Percentiles rank a stretch among this genome's conserved stretches.
phyloP scores from a whole-genome alignment of 2,113 vertebrate species.

The Callocephalon fimbriatum region DNA sequence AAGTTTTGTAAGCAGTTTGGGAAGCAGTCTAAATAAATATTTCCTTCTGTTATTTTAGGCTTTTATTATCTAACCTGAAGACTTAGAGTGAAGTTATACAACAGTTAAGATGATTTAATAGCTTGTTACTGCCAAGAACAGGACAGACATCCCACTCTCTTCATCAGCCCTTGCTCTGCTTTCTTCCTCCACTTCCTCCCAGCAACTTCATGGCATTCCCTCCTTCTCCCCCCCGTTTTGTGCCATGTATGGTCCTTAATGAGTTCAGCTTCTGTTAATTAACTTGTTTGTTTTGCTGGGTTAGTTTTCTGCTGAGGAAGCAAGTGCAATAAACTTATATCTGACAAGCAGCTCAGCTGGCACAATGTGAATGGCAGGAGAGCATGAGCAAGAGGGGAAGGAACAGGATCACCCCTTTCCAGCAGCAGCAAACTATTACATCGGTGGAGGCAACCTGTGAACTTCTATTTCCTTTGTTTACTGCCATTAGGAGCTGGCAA shows the following conservation, averaged over 20 bases:
- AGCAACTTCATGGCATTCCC: not conserved
- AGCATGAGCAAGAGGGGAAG: not conserved
- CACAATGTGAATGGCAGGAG: not conserved
- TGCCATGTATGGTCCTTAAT: not conserved
- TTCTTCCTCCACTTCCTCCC: constrained; percentile 21
- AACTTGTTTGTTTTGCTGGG: constrained; percentile 11
- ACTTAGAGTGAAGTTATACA: constrained; percentile 52
- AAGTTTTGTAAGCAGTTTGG: not conserved
- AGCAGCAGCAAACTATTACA: not conserved
- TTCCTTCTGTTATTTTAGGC: constrained; percentile 51
- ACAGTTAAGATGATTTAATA: constrained; percentile 60
- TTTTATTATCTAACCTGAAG: constrained; percentile 47
- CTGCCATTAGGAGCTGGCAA: not conserved
- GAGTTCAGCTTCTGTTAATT: constrained; percentile 28
- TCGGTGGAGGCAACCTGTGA: not conserved
- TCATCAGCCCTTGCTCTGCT: constrained; percentile 30
- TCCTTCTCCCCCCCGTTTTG: not conserved
- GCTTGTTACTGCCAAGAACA: constrained; percentile 57
- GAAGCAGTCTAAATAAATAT: constrained; percentile 7
- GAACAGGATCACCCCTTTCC: not conserved
- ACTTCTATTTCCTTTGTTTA: constrained; percentile 13
- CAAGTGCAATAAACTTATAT: not conserved
- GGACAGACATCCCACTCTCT: constrained; percentile 51
- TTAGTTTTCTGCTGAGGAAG: constrained; percentile 5
- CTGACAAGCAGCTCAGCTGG: not conserved